These are phyloP conservation scores for Anastrepha ludens DNA, from an alignment of 1,140 invertebrate species.

Conservation along the genomic window DNA sequence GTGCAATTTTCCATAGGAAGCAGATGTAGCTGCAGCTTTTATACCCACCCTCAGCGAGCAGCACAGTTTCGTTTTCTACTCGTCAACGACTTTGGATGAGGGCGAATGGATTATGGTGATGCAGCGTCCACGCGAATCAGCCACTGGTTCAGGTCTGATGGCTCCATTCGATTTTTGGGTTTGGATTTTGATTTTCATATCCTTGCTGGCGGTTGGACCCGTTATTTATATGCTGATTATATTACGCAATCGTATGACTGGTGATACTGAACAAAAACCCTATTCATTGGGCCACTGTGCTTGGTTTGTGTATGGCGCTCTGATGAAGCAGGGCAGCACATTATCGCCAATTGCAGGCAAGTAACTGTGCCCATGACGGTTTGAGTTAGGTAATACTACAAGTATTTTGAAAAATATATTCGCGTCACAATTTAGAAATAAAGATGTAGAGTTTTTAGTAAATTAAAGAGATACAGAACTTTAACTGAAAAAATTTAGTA, in stretches of 20 bases:
- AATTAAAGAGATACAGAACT: too few species aligned
- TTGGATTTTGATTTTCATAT: conserved; percentile 85
- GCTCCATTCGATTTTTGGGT: conserved; percentile 86
- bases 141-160: conserved; percentile 86
- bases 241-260: conserved; percentile 78
- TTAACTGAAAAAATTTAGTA: too few species aligned
- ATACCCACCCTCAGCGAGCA: conserved; percentile 81
- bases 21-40: conserved; percentile 85
- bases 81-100: conserved; percentile 80
- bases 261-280: conserved; percentile 75
- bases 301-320: conserved; percentile 91
- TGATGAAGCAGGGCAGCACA: conserved; percentile 90
- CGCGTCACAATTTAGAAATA: too few species aligned
- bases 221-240: conserved; percentile 84
- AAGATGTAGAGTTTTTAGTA: too few species aligned
- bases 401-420: too few species aligned
- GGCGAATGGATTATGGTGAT: conserved; percentile 85
- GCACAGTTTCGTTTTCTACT: conserved; percentile 78
- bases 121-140: conserved; percentile 85
- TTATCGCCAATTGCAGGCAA: conserved; percentile 85
- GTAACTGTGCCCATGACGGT: neutral
- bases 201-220: conserved; percentile 84
- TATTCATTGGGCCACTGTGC: conserved; percentile 82
- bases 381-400: too few species aligned
- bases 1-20: conserved; percentile 76